Percentiles rank a stretch among this genome's conserved stretches.
Evolutionary conservation across 2,888 invertebrate species (phyloP).

Genomic region (Prosopocoilus inquinatus): DNA sequence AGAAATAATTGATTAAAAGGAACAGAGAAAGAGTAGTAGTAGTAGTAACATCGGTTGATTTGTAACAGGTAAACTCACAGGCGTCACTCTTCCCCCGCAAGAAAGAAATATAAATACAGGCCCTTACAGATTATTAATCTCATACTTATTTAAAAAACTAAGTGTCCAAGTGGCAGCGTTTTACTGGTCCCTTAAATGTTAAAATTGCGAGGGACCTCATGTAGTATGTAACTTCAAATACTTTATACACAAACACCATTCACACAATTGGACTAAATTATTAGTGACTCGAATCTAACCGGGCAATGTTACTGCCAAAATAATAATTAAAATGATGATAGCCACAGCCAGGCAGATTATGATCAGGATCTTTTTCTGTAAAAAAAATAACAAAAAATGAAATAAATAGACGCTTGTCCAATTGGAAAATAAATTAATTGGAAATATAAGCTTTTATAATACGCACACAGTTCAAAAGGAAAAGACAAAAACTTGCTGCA

Average conservation of each 20-base stretch:
- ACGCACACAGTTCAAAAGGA: neutral
- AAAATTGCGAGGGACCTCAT: neutral
- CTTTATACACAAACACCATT: neutral
- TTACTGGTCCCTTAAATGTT: neutral
- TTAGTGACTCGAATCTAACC: slow-evolving; percentile 12
- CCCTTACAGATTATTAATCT: no score
- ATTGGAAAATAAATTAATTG: neutral
- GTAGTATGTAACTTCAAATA: neutral
- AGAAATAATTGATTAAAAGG: neutral
- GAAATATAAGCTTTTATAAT: neutral
- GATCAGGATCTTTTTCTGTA: slow-evolving; percentile 88
- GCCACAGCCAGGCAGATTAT: slow-evolving; percentile 78
- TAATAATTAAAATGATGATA: slow-evolving; percentile 73
- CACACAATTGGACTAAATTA: neutral
- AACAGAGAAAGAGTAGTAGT: neutral
- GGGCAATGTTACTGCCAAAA: slow-evolving; percentile 53
- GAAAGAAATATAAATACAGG: no score
- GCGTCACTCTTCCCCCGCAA: no score
- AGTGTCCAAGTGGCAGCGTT: neutral
- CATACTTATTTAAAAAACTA: neutral
- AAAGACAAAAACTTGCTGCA: neutral
- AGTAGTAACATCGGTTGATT: neutral
- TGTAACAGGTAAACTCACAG: no score
- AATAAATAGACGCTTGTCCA: slow-evolving; percentile 49
- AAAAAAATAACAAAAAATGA: slow-evolving; percentile 60